A percentile compares a stretch with the other conserved stretches of the same genome.
Evolutionary conservation across 2,888 invertebrate genomes (phyloP).

Genomic region (Plagiodera versicolora): DNA sequence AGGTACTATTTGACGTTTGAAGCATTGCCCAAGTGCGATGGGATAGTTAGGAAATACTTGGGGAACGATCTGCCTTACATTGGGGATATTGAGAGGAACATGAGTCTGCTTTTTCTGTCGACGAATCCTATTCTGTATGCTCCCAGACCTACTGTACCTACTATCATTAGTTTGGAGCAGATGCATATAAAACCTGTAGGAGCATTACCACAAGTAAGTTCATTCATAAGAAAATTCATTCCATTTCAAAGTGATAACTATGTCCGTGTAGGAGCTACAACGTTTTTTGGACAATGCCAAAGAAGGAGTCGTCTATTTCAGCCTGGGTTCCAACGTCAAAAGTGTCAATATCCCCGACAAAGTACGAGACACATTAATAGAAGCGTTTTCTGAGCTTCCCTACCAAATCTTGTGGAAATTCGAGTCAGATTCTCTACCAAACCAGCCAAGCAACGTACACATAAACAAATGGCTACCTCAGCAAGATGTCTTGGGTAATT

Average conservation of each 20-base stretch:
- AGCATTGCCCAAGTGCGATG: constrained; percentile 40
- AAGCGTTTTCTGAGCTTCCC: constrained; percentile 50
- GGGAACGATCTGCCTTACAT: constrained; percentile 47
- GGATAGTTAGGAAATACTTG: constrained; percentile 44
- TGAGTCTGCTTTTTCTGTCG: constrained; percentile 46
- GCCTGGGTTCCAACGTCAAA: constrained; percentile 53
- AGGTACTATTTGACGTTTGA: constrained; percentile 37
- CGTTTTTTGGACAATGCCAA: constrained; percentile 46
- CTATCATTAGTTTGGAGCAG: constrained; percentile 43
- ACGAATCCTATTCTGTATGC: constrained; percentile 46
- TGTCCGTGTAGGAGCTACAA: constrained; percentile 50
- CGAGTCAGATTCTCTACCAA: constrained; percentile 48
- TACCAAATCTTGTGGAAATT: constrained; percentile 56
- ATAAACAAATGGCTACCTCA: constrained; percentile 56
- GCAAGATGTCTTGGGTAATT: constrained; percentile 53
- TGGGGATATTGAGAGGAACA: constrained; percentile 44
- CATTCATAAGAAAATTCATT: not conserved
- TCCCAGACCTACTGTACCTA: constrained; percentile 45
- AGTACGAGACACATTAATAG: constrained; percentile 44
- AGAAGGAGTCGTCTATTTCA: constrained; percentile 52
- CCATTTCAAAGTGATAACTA: too few relatives aligned
- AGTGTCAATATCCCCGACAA: constrained; percentile 47
- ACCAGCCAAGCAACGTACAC: constrained; percentile 51
- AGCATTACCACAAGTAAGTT: constrained; percentile 44
- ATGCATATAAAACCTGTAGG: constrained; percentile 43